Evolutionary conservation across 1,140 invertebrate genomes (phyloP).

Genomic region (Asbolus verrucosus): DNA sequence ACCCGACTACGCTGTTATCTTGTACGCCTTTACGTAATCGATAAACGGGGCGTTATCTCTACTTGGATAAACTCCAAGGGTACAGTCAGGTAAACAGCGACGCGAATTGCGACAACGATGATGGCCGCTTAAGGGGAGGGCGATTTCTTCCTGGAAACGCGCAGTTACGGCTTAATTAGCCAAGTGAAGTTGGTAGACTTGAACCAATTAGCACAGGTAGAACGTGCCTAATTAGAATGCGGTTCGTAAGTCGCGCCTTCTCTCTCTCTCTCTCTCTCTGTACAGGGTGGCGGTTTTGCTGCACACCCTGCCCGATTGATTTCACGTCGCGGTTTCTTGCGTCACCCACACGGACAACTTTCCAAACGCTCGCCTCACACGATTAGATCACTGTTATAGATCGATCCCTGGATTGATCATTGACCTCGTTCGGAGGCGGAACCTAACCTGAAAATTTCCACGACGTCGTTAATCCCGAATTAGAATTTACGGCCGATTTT

Average conservation of each 20-base stretch:
- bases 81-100: background rate
- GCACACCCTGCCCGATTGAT: background rate
- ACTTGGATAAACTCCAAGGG: background rate
- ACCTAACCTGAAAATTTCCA: too few species aligned
- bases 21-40: background rate
- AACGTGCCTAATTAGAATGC: background rate
- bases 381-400: background rate
- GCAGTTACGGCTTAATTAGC: constrained; percentile 1
- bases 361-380: background rate
- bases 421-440: constrained; percentile 1
- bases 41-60: background rate
- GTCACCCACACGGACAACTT: constrained; percentile 2
- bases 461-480: constrained; percentile 6
- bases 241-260: too few species aligned
- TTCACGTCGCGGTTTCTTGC: background rate
- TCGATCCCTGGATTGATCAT: background rate
- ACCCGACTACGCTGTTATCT: too few species aligned
- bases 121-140: too few species aligned
- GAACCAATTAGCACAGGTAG: constrained; percentile 6
- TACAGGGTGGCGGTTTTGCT: too few species aligned
- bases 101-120: background rate
- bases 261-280: too few species aligned
- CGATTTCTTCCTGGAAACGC: too few species aligned
- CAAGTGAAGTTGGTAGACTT: constrained; percentile 8
- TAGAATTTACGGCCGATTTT: background rate